Percentiles rank a stretch among this genome's conserved stretches.
phyloP scores from a whole-genome alignment of 1,140 invertebrate species.

The Zaprionus nigranus region DNA sequence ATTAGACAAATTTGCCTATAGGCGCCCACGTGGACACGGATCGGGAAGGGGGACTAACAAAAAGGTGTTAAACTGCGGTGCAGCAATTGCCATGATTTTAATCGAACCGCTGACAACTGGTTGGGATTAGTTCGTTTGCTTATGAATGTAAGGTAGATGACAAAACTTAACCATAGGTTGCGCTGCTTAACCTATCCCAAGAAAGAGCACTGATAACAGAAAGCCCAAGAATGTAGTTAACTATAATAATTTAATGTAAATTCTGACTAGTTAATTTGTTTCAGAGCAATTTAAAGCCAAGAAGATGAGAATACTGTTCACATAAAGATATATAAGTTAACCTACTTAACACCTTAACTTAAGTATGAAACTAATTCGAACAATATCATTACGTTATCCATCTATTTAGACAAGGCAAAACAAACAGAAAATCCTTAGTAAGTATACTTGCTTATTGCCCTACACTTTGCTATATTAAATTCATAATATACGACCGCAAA shows the following conservation, averaged over 20 bases:
- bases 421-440: no score
- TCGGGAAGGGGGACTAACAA: background rate
- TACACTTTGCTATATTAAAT: background rate
- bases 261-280: no score
- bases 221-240: background rate
- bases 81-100: conserved; percentile 35
- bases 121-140: conserved; percentile 40
- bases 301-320: background rate
- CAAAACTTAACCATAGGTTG: background rate
- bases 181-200: conserved; percentile 20
- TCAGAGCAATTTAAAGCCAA: no score
- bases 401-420: background rate
- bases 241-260: no score
- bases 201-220: background rate
- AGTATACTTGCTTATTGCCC: no score
- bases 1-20: conserved; percentile 56
- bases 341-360: no score
- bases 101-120: conserved; percentile 55
- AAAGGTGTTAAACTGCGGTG: conserved; percentile 64
- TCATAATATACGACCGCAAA: conserved; percentile 1
- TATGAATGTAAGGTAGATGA: background rate
- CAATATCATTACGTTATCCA: background rate
- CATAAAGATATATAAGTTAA: no score
- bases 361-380: no score
- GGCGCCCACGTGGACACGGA: conserved; percentile 21